phyloP scores from a whole-genome alignment of 30 jellyfish, hydroid and myxozoan species.

The Cassiopea andromeda region DNA sequence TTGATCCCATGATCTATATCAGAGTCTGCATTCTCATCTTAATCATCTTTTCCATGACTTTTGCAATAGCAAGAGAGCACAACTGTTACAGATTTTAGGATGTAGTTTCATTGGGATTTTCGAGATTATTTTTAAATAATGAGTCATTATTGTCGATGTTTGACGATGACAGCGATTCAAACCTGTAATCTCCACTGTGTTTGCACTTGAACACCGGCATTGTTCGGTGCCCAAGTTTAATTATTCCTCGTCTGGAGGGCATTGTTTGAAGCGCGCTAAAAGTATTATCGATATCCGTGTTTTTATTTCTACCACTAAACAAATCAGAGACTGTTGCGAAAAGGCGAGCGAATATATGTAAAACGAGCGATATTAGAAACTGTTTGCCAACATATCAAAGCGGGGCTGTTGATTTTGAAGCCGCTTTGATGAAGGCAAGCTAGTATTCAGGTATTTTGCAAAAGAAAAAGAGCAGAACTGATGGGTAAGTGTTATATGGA shows the following conservation, averaged over 20 bases:
- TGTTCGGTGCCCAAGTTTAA: not conserved
- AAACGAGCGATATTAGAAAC: too few relatives aligned
- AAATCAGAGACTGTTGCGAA: conserved; percentile 4
- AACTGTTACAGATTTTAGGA: not conserved
- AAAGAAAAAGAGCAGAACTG: too few relatives aligned
- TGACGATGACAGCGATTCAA: not conserved
- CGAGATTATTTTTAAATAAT: not conserved
- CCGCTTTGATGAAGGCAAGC: too few relatives aligned
- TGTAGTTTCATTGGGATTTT: not conserved
- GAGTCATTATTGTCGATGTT: not conserved
- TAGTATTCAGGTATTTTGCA: too few relatives aligned
- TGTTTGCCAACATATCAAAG: too few relatives aligned
- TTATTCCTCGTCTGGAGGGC: not conserved
- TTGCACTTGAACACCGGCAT: not conserved
- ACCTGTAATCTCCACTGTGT: not conserved
- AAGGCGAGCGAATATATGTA: too few relatives aligned
- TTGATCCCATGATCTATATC: not conserved
- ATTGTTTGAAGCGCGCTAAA: conserved; percentile 5
- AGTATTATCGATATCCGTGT: not conserved
- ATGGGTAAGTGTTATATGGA: too few relatives aligned
- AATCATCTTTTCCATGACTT: not conserved
- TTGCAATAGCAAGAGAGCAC: not conserved
- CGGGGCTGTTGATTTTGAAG: too few relatives aligned
- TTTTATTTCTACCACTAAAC: not conserved
- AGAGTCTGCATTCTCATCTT: not conserved